Conservation (phyloP, 2,113 vertebrate genomes). For the Nycticryphes semicollaris region DNA sequence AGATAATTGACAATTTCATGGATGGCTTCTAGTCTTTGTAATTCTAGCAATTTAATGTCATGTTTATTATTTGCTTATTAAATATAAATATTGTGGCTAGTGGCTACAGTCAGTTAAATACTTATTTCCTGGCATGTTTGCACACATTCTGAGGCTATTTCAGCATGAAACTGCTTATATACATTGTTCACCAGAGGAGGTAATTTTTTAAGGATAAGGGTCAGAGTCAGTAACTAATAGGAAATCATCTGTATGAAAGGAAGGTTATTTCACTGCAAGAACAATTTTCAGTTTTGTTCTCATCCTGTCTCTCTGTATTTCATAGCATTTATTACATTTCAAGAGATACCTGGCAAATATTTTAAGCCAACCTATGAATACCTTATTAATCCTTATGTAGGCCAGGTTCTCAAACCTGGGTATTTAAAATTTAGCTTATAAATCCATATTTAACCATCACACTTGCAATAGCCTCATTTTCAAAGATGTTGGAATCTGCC, state of each 20-base stretch:
- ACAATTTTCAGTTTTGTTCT: neutral
- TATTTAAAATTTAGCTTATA: neutral
- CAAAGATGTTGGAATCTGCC: neutral
- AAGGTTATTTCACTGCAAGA: neutral
- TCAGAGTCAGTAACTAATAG: neutral
- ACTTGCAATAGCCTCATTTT: neutral
- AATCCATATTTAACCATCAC: neutral
- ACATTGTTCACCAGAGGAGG: neutral
- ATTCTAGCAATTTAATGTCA: conserved; percentile 45
- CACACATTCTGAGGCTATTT: neutral
- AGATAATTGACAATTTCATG: conserved; percentile 63
- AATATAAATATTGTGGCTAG: conserved; percentile 32
- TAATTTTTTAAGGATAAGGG: neutral
- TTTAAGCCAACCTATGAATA: neutral
- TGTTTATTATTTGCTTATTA: conserved; percentile 61
- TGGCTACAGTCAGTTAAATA: neutral
- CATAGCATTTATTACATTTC: neutral
- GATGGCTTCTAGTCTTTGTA: conserved; percentile 46
- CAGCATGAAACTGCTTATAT: neutral
- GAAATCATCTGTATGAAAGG: neutral
- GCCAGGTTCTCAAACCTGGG: neutral
- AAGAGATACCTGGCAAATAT: neutral
- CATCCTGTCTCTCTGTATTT: neutral
- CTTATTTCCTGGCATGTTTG: neutral
- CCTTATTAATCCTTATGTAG: neutral